Evolutionary conservation across 2,888 invertebrate species (phyloP).

Genomic region (Pyrgus malvae): DNA sequence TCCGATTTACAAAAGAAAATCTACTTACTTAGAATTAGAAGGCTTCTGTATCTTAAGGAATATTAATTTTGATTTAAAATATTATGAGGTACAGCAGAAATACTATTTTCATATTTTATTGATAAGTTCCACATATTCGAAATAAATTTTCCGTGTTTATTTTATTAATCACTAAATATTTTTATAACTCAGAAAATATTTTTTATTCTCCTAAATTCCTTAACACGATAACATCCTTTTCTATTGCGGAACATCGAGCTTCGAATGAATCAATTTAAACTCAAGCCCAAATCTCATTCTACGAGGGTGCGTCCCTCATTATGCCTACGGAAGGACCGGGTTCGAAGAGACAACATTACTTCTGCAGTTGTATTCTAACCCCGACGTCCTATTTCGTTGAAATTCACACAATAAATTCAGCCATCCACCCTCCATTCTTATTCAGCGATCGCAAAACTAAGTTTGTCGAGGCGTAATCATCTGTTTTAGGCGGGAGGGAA

Average conservation of each 20-base stretch:
- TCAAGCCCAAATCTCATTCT: conserved; percentile 73
- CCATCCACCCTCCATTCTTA: conserved; percentile 2
- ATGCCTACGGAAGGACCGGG: conserved; percentile 69
- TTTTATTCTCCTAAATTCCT: conserved; percentile 52
- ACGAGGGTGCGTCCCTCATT: conserved; percentile 76
- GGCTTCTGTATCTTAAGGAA: too few species aligned
- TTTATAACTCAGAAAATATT: conserved; percentile 54
- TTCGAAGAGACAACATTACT: conserved; percentile 36
- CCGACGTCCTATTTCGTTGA: neutral
- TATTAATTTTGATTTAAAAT: too few species aligned
- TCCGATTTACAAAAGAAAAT: too few species aligned
- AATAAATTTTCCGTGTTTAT: too few species aligned
- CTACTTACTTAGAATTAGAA: too few species aligned
- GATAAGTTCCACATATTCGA: too few species aligned
- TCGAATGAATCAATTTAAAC: conserved; percentile 80
- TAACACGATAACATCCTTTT: conserved; percentile 46
- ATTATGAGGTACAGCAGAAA: too few species aligned
- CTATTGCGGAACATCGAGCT: conserved; percentile 68
- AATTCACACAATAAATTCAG: neutral
- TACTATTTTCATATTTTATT: too few species aligned
- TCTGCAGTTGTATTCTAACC: conserved; percentile 1
- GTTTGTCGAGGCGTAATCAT: conserved; percentile 71
- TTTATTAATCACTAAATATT: too few species aligned
- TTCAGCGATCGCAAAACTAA: conserved; percentile 32
- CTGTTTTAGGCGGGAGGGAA: conserved; percentile 67